Percentiles rank a stretch among this genome's conserved stretches.
These are phyloP conservation scores for Alsophila aescularia DNA, from an alignment of 2,888 invertebrate genomes.

Conservation along the genomic window DNA sequence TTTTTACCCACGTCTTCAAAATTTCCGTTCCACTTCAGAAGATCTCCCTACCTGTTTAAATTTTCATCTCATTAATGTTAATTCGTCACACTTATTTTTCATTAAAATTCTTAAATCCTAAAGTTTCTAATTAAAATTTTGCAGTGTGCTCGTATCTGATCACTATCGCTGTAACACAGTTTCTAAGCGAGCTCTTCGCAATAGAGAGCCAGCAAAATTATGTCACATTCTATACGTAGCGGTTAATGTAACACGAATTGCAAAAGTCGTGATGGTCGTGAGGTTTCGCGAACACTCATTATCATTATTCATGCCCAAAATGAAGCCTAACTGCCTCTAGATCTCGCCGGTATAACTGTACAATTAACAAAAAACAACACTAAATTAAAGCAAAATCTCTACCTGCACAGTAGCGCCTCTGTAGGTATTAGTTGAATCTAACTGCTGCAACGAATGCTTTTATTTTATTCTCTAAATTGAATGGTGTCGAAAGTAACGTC, in stretches of 20 bases:
- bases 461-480: constrained; percentile 45
- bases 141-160: constrained; percentile 28
- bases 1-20: no score
- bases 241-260: constrained; percentile 63
- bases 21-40: not conserved
- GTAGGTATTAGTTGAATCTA: constrained; percentile 28
- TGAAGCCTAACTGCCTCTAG: constrained; percentile 17
- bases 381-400: constrained; percentile 17
- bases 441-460: constrained; percentile 35
- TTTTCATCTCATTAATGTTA: not conserved
- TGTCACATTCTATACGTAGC: constrained; percentile 64
- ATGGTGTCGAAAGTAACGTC: constrained; percentile 51
- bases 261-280: constrained; percentile 56
- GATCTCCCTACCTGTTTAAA: no score
- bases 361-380: constrained; percentile 7
- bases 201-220: constrained; percentile 58
- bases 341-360: constrained; percentile 9
- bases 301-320: constrained; percentile 44
- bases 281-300: constrained; percentile 47
- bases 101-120: constrained; percentile 6
- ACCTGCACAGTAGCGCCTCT: constrained; percentile 20
- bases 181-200: constrained; percentile 48
- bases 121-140: constrained; percentile 24
- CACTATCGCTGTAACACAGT: constrained; percentile 44
- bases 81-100: constrained; percentile 6